Evolutionary conservation across 2,113 vertebrate species (phyloP), one percentile per base, ranked within the genome.

Genomic region (Corythornis cristatus): DNA sequence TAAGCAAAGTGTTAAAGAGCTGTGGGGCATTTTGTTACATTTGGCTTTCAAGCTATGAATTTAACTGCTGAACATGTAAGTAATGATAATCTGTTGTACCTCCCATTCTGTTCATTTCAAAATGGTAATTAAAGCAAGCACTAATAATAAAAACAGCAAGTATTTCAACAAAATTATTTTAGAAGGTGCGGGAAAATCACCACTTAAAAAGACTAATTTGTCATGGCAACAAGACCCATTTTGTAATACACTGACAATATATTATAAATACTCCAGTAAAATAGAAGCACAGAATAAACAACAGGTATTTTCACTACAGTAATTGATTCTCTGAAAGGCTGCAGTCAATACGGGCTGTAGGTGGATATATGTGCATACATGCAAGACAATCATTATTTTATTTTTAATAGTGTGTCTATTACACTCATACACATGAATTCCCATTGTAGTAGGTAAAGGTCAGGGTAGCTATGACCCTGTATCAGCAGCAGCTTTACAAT

Each of bases 101-200:
- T 96, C 83, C 93, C 82, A 93, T 94, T 96, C 71, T 10, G 65
- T 95, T 90, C 88, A 96, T 96, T 97, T 96, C 75, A 68, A 95
- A 96, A 94, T 25, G 86, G 70, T 82, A 95, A 95, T 97, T 97
- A 97, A 92, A 96, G 95, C 83, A 95, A 94, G 84, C 74, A 22
- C 93, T 85, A 92, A 93, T 94, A 93, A 97, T 95, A 93, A 90
- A 96, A 91, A 22, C 72, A 95, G 88, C 75, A 95, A 88, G 93
- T 90, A 91, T 93, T 96, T 93, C 75, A 66, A 75, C 93, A 89
- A 95, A 92, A 95, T 37, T 88, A 81, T 94, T 95, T 86, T 35
- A 95, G 88, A 62, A 91, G 86, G 88, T 86, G 66, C 12, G 83
- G 35, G 54, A 95, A 93, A 95, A 81, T 90, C 82, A 88, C 73